Base-by-base conservation (phyloP, 1,140 invertebrate species). In the Centruroides sculpturatus region DNA sequence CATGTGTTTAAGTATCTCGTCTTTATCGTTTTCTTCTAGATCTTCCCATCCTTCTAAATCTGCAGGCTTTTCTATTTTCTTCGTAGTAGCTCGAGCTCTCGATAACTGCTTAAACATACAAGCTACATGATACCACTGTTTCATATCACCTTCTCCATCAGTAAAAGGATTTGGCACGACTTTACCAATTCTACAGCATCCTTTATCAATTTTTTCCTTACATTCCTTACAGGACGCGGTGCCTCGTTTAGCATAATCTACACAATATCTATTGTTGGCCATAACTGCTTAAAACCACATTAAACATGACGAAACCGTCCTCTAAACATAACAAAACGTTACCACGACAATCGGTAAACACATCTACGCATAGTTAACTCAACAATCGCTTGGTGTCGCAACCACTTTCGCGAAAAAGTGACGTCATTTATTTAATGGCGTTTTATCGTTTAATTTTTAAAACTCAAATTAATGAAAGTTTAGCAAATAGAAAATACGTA, bases 221-320 rank as follows among this genome's bases (percentile, higher is more conserved):
- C 90, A 93, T 71, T 85, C 86, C 70, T 91, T 91, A 70, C 90
- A 93, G n/a, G 81, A 80, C 0, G 89, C 85, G 50, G 85, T 78
- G 0, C 85, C 85, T 0, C 81, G 80, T 74, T 89, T 90, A 0
- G 87, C 88, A 64, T 84, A 78, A 61, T 91, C 89, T 11, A 83
- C 78, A 49, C 76, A 81, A 59, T 65, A 65, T 41, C 64, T 53
- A 56, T 65, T 65, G 12, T 50, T 59, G 10, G 64, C 55, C 62
- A 64, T 60, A 41, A 3, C 41, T 41, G 8, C 41, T 5, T 41
- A 8, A 8, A 41, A 3, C 8, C 41, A 41, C 41, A 3, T 41
- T 41, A 41, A 41, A 41, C 41, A 41, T 41, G 3, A 5, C 41
- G 41, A 41, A 41, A 41, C 1, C 41, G 41, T 41, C 5, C 41